Conservation (phyloP, 2,888 invertebrate species). For the Synergus itoensis region DNA sequence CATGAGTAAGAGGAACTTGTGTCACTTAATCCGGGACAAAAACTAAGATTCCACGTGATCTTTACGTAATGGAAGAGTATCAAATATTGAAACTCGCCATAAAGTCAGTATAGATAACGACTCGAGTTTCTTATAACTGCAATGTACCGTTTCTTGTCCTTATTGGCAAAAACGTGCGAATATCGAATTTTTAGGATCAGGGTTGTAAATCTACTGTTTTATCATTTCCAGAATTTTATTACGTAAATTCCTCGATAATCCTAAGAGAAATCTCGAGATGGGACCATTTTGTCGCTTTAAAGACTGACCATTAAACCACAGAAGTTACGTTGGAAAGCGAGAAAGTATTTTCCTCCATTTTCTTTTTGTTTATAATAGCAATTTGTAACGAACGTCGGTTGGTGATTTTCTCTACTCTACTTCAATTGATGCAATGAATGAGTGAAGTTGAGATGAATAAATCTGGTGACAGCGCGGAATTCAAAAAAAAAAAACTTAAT, state of each 20-base stretch:
- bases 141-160: constrained; percentile 5
- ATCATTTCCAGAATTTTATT: background rate
- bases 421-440: background rate
- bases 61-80: background rate
- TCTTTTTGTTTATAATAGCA: constrained; percentile 8
- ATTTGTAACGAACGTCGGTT: constrained; percentile 2
- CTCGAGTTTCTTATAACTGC: background rate
- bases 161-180: background rate
- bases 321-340: background rate
- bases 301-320: constrained; percentile 2
- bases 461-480: background rate
- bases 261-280: background rate
- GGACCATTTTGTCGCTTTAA: background rate
- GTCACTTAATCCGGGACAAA: background rate
- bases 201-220: background rate
- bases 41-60: background rate
- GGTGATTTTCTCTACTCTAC: background rate
- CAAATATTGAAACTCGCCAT: background rate
- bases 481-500: no score
- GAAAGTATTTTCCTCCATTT: constrained; percentile 31
- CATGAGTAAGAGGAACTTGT: background rate
- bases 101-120: no score
- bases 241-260: constrained; percentile 3
- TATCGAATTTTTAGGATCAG: background rate
- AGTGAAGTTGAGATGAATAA: background rate